These are phyloP conservation scores for Ancistrus triradiatus DNA, from an alignment of 2,113 vertebrate species.

Conservation along the genomic window DNA sequence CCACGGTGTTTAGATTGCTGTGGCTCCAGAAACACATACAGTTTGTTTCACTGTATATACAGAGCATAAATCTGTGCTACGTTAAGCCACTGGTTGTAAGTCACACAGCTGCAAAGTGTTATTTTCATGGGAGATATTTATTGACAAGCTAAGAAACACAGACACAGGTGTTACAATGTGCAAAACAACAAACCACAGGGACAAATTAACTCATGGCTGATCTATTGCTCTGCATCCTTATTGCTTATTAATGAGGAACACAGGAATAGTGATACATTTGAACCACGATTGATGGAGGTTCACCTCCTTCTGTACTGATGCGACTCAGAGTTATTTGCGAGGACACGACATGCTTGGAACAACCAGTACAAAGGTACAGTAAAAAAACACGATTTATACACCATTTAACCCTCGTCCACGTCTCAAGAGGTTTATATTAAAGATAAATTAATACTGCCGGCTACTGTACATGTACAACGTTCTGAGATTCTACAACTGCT, in stretches of 20 bases:
- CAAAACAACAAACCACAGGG: slow-evolving; percentile 35
- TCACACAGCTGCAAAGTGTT: neutral
- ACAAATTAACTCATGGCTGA: slow-evolving; percentile 29
- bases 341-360: no score
- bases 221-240: slow-evolving; percentile 7
- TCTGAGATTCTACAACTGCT: slow-evolving; percentile 36
- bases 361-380: no score
- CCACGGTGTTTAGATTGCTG: no score
- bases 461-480: slow-evolving; percentile 41
- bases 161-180: slow-evolving; percentile 50
- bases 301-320: neutral
- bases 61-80: no score
- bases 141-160: slow-evolving; percentile 55
- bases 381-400: no score
- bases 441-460: slow-evolving; percentile 44
- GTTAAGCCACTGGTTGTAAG: no score
- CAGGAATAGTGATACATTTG: no score
- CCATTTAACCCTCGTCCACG: slow-evolving; percentile 13
- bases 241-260: neutral
- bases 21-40: no score
- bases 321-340: no score
- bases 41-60: no score
- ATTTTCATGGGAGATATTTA: slow-evolving; percentile 57
- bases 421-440: slow-evolving; percentile 27
- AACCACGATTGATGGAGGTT: no score